phyloP scores from a whole-genome alignment of 2,888 invertebrate species.

The Keiferia lycopersicella region DNA sequence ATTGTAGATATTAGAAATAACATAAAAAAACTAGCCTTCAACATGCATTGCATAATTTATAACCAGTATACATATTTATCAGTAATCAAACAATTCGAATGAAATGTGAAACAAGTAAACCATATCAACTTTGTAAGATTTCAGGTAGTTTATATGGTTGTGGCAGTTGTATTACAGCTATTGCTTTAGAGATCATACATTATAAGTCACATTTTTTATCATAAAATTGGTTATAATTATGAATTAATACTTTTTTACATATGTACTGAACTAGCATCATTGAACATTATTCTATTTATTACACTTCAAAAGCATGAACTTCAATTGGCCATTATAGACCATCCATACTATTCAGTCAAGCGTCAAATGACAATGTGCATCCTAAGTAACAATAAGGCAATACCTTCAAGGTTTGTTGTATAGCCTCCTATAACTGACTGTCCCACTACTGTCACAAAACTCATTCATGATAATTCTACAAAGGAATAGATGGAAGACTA shows the following conservation, averaged over 20 bases:
- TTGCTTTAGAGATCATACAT: neutral
- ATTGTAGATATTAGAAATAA: neutral
- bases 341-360: slow-evolving; percentile 23
- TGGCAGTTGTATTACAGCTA: neutral
- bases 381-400: slow-evolving; percentile 22
- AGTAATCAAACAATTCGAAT: slow-evolving; percentile 5
- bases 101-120: neutral
- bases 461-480: slow-evolving; percentile 95
- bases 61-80: neutral
- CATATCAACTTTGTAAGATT: neutral
- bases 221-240: neutral
- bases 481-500: slow-evolving; percentile 95
- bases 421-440: slow-evolving; percentile 84
- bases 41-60: neutral
- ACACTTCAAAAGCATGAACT: neutral
- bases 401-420: slow-evolving; percentile 84
- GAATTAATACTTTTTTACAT: neutral
- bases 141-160: neutral
- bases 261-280: neutral
- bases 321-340: neutral
- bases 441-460: slow-evolving; percentile 85
- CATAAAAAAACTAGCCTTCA: neutral
- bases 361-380: slow-evolving; percentile 15
- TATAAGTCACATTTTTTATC: neutral
- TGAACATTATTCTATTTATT: neutral